These are phyloP conservation scores for Lamprotornis superbus DNA, from an alignment of 2,113 vertebrate species.

Conservation along the genomic window DNA sequence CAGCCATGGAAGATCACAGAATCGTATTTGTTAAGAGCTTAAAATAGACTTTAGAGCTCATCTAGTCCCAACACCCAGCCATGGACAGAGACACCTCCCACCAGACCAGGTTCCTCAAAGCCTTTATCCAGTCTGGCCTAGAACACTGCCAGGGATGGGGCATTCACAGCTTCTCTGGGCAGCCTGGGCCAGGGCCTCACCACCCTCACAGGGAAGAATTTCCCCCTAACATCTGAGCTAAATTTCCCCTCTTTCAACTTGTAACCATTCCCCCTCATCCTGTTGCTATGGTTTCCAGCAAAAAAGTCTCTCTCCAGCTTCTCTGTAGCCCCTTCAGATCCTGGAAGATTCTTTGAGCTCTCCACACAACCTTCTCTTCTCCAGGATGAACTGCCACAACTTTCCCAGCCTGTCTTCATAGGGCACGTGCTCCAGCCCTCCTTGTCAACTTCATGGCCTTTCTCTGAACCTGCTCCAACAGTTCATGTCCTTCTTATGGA, in stretches of 20 bases:
- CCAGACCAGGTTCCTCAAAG: background rate
- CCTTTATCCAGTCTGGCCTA: background rate
- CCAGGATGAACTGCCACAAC: background rate
- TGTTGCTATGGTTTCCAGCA: background rate
- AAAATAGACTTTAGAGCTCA: background rate
- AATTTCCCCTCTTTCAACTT: background rate
- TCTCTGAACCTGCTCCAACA: background rate
- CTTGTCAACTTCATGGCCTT: background rate
- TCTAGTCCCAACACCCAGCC: background rate
- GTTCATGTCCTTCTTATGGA: background rate
- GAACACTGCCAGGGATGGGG: background rate
- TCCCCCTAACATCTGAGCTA: too few species aligned
- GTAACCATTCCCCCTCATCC: background rate
- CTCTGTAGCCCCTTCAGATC: background rate
- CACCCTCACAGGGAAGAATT: background rate
- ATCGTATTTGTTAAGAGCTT: accelerated
- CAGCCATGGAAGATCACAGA: background rate
- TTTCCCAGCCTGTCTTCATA: background rate
- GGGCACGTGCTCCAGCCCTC: background rate
- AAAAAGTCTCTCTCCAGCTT: background rate
- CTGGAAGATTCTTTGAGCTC: background rate
- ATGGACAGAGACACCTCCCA: background rate
- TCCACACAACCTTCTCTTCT: too few species aligned
- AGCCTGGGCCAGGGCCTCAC: background rate
- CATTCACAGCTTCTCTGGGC: background rate